Conservation (phyloP, 2,888 invertebrate species). For the Kryphioiulus occultus region DNA sequence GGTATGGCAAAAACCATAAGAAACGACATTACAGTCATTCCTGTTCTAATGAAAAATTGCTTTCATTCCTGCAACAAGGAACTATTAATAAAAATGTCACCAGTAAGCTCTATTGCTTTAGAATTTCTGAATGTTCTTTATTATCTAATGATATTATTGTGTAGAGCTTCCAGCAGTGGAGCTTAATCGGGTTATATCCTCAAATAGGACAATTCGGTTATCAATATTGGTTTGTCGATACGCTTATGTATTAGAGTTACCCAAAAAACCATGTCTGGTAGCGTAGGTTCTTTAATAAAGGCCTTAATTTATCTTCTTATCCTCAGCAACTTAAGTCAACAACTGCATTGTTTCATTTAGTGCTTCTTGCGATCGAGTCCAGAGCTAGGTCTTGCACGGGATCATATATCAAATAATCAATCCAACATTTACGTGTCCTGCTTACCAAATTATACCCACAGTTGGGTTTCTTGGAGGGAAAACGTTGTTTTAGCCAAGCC, state of each 20-base stretch:
- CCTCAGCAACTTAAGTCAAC: neutral
- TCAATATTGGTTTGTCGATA: neutral
- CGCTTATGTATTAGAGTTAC: neutral
- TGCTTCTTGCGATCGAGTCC: neutral
- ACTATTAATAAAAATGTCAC: neutral
- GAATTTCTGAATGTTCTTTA: neutral
- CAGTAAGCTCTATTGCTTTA: neutral
- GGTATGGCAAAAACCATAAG: neutral
- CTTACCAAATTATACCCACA: neutral
- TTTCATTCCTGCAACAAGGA: neutral
- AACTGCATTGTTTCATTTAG: constrained; percentile 5
- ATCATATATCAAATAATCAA: neutral
- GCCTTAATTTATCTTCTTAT: neutral
- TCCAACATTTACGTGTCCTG: constrained; percentile 5
- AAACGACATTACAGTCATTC: neutral
- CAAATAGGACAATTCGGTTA: constrained; percentile 5
- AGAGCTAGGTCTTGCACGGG: neutral
- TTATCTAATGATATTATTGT: neutral
- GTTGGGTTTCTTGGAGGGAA: neutral
- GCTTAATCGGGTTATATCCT: neutral
- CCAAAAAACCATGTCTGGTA: neutral
- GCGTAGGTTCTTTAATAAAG: neutral
- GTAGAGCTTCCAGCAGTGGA: neutral
- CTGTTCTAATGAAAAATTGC: neutral
- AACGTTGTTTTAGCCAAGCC: neutral